Evolutionary conservation across 2,797 vertebrate species (phyloP).

Genomic region (Falco cherrug): DNA sequence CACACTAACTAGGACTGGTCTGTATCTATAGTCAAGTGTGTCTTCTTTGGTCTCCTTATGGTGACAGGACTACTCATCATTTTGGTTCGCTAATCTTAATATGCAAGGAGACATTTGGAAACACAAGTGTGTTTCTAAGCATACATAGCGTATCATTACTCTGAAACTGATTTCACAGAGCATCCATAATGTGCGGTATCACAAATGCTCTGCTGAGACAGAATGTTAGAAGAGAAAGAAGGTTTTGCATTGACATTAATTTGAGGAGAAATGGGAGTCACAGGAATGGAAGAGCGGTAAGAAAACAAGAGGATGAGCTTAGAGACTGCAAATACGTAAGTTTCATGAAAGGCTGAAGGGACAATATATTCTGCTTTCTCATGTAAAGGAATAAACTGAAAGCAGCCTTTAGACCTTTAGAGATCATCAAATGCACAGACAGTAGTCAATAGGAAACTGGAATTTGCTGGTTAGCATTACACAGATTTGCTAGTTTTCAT

Average conservation of each 20-base stretch:
- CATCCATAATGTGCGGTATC: neutral
- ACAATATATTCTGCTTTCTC: neutral
- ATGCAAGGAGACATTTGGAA: neutral
- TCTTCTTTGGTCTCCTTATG: neutral
- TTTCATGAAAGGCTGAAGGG: neutral
- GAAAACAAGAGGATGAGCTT: neutral
- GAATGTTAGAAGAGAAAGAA: neutral
- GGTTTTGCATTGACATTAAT: neutral
- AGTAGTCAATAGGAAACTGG: neutral
- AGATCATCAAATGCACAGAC: neutral
- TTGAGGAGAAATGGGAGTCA: neutral
- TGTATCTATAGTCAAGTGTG: neutral
- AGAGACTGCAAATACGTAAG: neutral
- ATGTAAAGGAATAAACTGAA: neutral
- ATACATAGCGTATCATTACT: neutral
- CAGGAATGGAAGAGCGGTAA: neutral
- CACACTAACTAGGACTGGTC: neutral
- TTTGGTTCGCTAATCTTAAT: conserved; percentile 1
- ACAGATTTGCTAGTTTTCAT: neutral
- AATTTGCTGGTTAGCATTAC: neutral
- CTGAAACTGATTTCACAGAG: conserved; percentile 32
- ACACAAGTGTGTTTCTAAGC: neutral
- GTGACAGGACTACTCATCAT: neutral
- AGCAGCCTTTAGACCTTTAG: neutral
- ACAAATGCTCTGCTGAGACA: neutral